Evolutionary conservation across 1,140 invertebrate genomes (phyloP).

Genomic region (Aporrectodea caliginosa): DNA sequence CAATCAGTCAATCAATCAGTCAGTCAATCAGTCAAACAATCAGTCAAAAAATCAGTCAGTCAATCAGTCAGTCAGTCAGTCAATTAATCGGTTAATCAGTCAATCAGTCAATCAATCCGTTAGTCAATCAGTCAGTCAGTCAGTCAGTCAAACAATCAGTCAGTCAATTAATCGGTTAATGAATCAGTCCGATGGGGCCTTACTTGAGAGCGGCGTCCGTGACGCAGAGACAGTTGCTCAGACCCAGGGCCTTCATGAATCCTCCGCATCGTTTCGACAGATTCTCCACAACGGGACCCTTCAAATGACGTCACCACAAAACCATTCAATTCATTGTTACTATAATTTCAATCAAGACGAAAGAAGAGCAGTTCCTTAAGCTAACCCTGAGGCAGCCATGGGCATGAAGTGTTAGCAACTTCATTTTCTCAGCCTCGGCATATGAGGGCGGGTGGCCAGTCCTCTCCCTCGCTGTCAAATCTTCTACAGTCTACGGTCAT

Average conservation of each 20-base stretch:
- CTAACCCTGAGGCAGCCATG: too few relatives aligned
- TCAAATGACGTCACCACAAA: too few relatives aligned
- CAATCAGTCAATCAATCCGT: not conserved
- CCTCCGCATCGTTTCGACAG: slow-evolving; percentile 93
- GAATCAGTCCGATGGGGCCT: slow-evolving; percentile 27
- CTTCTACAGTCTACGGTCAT: too few relatives aligned
- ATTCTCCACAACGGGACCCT: slow-evolving; percentile 97
- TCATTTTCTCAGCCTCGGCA: too few relatives aligned
- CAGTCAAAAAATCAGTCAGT: not conserved
- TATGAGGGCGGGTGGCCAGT: too few relatives aligned
- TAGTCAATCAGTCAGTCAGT: not conserved
- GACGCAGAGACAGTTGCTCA: slow-evolving; percentile 92
- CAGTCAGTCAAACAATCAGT: not conserved
- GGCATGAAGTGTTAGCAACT: too few relatives aligned
- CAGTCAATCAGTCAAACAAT: not conserved
- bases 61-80: not conserved
- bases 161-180: not conserved
- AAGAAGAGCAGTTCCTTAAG: too few relatives aligned
- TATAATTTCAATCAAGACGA: too few relatives aligned
- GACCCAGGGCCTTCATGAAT: slow-evolving; percentile 87
- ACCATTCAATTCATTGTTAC: too few relatives aligned
- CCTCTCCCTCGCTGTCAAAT: too few relatives aligned
- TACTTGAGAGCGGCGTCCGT: slow-evolving; percentile 84
- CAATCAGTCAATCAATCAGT: not conserved
- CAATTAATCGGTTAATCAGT: not conserved